Percentiles rank a stretch among this genome's conserved stretches.
phyloP scores from a whole-genome alignment of 2,113 vertebrate species.

The Fulmarus glacialis region DNA sequence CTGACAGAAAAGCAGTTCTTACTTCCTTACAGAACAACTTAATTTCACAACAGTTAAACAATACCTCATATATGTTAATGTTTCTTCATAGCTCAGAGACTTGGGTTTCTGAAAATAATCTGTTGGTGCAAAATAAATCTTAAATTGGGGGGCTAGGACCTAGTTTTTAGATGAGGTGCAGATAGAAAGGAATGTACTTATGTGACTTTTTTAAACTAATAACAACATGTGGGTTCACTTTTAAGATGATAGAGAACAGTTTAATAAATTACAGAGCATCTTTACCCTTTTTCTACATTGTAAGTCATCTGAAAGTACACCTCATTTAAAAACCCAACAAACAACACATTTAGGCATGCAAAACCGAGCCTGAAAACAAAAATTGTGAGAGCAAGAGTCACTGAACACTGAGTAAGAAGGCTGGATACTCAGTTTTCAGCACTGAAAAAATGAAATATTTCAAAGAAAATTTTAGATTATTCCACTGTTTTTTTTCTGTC shows the following conservation, averaged over 20 bases:
- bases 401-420: background rate
- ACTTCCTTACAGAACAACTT: background rate
- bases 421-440: background rate
- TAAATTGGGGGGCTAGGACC: background rate
- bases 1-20: background rate
- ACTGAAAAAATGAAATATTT: background rate
- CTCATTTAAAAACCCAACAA: too few relatives aligned
- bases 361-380: background rate
- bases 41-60: background rate
- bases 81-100: background rate
- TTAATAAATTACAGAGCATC: background rate
- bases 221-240: background rate
- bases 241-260: background rate
- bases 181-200: background rate
- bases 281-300: background rate
- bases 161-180: background rate
- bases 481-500: background rate
- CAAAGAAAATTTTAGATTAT: background rate
- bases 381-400: background rate
- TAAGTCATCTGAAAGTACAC: background rate
- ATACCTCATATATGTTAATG: background rate
- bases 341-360: background rate
- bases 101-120: background rate
- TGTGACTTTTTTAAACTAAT: background rate
- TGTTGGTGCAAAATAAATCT: background rate